Percentiles rank a stretch among this genome's conserved stretches.
Conservation (phyloP, 2,113 vertebrate species). For the Sceloporus undulatus region DNA sequence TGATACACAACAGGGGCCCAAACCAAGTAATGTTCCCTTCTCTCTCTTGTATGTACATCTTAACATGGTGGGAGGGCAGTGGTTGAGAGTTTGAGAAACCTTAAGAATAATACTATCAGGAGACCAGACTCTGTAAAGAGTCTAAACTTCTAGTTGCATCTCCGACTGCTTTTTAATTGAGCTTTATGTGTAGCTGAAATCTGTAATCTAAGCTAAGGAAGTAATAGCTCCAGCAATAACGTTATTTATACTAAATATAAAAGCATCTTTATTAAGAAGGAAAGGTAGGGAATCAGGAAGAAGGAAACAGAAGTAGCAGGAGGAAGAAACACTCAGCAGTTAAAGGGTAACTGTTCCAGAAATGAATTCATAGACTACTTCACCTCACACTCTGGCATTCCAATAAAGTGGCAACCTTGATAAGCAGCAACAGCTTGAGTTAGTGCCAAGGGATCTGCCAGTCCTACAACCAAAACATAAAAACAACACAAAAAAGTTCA, state of each 20-base stretch:
- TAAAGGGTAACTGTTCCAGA: not conserved
- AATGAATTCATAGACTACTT: constrained; percentile 40
- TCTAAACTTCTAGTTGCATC: no score
- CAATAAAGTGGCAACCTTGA: constrained; percentile 97
- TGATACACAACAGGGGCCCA: no score
- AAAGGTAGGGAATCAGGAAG: not conserved
- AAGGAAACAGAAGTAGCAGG: not conserved
- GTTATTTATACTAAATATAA: not conserved
- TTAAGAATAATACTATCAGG: no score
- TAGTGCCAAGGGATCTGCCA: constrained; percentile 92
- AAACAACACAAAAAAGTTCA: not conserved
- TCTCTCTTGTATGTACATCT: no score
- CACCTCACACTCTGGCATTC: constrained; percentile 99
- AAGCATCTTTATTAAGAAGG: not conserved
- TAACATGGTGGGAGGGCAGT: no score
- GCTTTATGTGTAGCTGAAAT: not conserved
- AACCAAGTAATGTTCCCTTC: no score
- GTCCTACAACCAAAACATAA: constrained; percentile 75
- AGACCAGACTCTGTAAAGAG: no score
- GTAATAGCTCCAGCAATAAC: not conserved
- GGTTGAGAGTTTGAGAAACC: no score
- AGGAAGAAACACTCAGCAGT: rapidly evolving
- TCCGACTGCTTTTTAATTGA: not conserved
- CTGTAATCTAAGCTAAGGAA: not conserved
- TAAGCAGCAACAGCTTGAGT: constrained; percentile 94